Base-by-base conservation (phyloP, 2,888 invertebrate genomes). In the Eretmocerus hayati region DNA sequence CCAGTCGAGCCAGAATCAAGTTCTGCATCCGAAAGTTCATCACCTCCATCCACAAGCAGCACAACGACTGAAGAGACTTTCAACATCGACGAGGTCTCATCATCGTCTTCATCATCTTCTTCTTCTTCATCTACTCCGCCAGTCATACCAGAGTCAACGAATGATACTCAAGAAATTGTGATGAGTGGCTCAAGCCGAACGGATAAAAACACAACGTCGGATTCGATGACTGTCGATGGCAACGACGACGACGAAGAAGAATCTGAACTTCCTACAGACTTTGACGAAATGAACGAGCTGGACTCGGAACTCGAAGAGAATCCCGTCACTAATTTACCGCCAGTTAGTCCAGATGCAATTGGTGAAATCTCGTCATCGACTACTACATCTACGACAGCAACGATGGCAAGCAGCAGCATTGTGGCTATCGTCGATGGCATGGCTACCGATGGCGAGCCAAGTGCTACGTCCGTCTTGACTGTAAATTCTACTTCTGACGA, bases 401-500 rank as follows among this genome's bases (percentile, higher is more conserved):
- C 42, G 21, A 42, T 23, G 5, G n/a, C 35, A 16, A 42, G 15
- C 42, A 21, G n/a, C 19, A 20, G 16, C 22, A 33, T 44, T 39
- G 41, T 20, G 37, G 32, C 18, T 5, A 26, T 36, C 33, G 4
- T 21, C 32, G 36, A 30, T 11, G 52, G 46, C 18, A 20, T 11
- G 5, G 4, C 15, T 4, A 45, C 33, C 30, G 52, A 42, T 16
- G 61, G 45, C 56, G 66, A 65, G 38, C 46, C 56, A 42, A 66
- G 62, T 20, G 46, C 49, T 43, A 61, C 60, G 44, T 58, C 57
- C 56, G 59, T 59, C 58, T 61, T 61, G 55, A 55, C 58, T 61
- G 58, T 58, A 58, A 66, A 63, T 62, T 52, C 59, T 54, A 68
- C 67, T 45, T 59, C 59, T 48, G 62, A 67, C 43, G 69, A 71